Percentiles rank a stretch among this genome's conserved stretches.
Conservation (phyloP, 2,888 invertebrate genomes). For the Parelbella ahira region DNA sequence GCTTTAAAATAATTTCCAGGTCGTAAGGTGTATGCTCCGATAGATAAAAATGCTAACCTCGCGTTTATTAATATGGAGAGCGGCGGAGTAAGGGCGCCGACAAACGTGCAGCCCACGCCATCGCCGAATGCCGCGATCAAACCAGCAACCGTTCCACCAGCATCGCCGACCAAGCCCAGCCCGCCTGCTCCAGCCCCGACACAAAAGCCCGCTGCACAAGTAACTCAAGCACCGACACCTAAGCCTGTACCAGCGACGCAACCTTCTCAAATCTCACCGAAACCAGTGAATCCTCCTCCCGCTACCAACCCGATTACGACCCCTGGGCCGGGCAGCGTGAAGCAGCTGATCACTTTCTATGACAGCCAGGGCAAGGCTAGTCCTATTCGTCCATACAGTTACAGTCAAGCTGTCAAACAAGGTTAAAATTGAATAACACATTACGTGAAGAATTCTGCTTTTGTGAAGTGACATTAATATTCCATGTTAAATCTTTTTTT, state of each 20-base stretch:
- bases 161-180: constrained; percentile 31
- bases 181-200: constrained; percentile 32
- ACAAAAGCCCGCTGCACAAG: constrained; percentile 30
- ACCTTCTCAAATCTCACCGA: constrained; percentile 49
- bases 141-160: too few relatives aligned
- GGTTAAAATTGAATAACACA: constrained; percentile 39
- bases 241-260: constrained; percentile 20
- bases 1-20: constrained; percentile 37
- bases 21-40: constrained; percentile 49
- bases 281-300: constrained; percentile 51
- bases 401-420: constrained; percentile 72
- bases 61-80: constrained; percentile 72
- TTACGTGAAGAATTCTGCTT: too few relatives aligned
- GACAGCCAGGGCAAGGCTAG: constrained; percentile 67
- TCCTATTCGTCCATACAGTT: constrained; percentile 64
- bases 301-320: constrained; percentile 51
- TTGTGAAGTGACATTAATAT: too few relatives aligned
- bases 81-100: constrained; percentile 40
- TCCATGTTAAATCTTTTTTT: too few relatives aligned
- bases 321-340: constrained; percentile 64
- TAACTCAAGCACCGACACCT: constrained; percentile 26
- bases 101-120: constrained; percentile 16
- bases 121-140: constrained; percentile 3
- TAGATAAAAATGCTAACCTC: constrained; percentile 68
- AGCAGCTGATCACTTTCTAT: constrained; percentile 63